Percentiles rank a stretch among this genome's conserved stretches.
phyloP scores from a whole-genome alignment of 2,797 vertebrate species.

The Triplophysa bombifrons region DNA sequence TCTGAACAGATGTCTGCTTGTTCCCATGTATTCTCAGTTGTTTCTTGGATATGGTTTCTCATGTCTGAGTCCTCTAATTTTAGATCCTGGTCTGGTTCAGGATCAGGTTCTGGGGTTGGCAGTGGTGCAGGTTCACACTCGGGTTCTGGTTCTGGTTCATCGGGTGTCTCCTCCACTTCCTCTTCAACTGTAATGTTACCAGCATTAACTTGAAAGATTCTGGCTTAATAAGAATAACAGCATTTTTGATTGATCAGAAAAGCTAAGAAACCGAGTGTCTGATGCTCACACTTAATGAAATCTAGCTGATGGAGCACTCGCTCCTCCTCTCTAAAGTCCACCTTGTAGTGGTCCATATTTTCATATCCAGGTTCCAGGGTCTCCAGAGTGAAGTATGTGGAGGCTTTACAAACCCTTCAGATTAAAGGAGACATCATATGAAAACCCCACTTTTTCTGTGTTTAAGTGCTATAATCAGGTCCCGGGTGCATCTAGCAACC shows the following conservation, averaged over 20 bases:
- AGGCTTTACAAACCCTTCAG: slow-evolving; percentile 68
- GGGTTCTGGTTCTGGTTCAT: slow-evolving; percentile 55
- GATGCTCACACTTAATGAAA: slow-evolving; percentile 73
- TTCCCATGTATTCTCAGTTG: slow-evolving; percentile 28
- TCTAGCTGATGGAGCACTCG: slow-evolving; percentile 70
- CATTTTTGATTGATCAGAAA: not conserved
- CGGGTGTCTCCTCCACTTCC: slow-evolving; percentile 56
- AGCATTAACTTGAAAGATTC: slow-evolving; percentile 5
- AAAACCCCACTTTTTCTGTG: too few relatives aligned
- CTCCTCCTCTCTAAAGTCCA: slow-evolving; percentile 75
- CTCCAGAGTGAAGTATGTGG: slow-evolving; percentile 60
- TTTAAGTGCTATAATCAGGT: too few relatives aligned
- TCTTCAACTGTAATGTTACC: slow-evolving; percentile 61
- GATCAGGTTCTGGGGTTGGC: slow-evolving; percentile 30
- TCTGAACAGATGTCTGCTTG: slow-evolving; percentile 39
- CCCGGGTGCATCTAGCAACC: too few relatives aligned
- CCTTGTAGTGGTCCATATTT: slow-evolving; percentile 72
- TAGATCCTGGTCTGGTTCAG: slow-evolving; percentile 50
- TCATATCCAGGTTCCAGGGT: slow-evolving; percentile 66
- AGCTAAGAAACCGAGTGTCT: not conserved
- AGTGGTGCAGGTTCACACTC: slow-evolving; percentile 28
- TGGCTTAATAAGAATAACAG: not conserved
- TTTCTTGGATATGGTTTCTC: slow-evolving; percentile 26
- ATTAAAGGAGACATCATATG: not conserved
- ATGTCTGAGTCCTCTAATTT: slow-evolving; percentile 44